Evolutionary conservation across 2,888 invertebrate genomes (phyloP).

Genomic region (Ochlodes sylvanus): DNA sequence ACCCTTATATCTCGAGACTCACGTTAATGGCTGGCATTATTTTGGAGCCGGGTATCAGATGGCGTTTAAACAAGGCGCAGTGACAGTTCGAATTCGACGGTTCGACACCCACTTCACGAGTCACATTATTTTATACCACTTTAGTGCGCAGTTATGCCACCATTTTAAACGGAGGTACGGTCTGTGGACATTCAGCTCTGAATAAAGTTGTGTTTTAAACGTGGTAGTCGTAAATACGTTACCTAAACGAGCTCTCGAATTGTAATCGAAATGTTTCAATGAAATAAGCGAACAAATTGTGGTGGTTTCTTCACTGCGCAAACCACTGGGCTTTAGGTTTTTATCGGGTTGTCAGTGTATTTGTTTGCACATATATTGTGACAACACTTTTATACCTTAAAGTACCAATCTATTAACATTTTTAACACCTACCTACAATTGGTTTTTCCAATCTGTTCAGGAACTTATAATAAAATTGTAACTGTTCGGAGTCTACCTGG

Average conservation of each 20-base stretch:
- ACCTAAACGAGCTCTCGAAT: slow-evolving; percentile 32
- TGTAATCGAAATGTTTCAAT: slow-evolving; percentile 35
- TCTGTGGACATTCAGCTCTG: slow-evolving; percentile 37
- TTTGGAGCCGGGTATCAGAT: slow-evolving; percentile 61
- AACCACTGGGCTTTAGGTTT: slow-evolving; percentile 32
- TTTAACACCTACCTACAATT: too few species aligned
- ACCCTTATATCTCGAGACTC: slow-evolving; percentile 56
- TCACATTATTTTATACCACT: slow-evolving; percentile 61
- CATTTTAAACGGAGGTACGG: slow-evolving; percentile 57
- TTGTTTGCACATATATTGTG: too few species aligned
- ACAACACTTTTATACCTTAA: too few species aligned
- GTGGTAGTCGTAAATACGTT: slow-evolving; percentile 37
- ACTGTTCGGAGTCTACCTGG: too few species aligned
- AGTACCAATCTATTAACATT: too few species aligned
- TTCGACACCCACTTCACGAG: slow-evolving; percentile 55
- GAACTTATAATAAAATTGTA: too few species aligned
- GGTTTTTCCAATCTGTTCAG: too few species aligned
- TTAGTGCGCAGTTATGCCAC: slow-evolving; percentile 59
- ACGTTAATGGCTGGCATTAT: slow-evolving; percentile 67
- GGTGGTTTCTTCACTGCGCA: slow-evolving; percentile 7
- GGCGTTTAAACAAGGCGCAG: slow-evolving; percentile 52
- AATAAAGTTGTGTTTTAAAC: slow-evolving; percentile 38
- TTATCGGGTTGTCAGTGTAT: slow-evolving; percentile 5
- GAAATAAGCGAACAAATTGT: slow-evolving; percentile 18
- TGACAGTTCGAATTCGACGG: slow-evolving; percentile 60